Conservation (phyloP, 2,797 vertebrate genomes). For the Erpetoichthys calabaricus region DNA sequence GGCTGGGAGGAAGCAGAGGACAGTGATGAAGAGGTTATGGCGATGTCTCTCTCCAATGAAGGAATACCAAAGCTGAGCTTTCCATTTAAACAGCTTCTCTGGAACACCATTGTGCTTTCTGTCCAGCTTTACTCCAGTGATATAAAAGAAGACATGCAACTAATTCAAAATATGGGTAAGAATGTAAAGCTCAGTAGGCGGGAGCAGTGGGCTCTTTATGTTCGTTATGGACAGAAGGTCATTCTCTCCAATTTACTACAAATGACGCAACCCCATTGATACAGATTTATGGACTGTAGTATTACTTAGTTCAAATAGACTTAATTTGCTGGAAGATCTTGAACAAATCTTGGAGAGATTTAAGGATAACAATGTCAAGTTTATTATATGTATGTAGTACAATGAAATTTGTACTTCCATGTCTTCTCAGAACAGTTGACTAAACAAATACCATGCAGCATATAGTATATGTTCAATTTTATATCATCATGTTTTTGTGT, state of each 20-base stretch:
- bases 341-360: too few species aligned
- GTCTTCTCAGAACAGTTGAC: too few species aligned
- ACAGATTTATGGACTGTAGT: too few species aligned
- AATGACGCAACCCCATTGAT: slow-evolving; percentile 28
- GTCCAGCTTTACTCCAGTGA: slow-evolving; percentile 44
- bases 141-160: slow-evolving; percentile 40
- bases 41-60: slow-evolving; percentile 40
- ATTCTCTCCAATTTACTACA: slow-evolving; percentile 63
- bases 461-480: too few species aligned
- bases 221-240: slow-evolving; percentile 74
- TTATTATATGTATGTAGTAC: too few species aligned
- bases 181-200: slow-evolving; percentile 42
- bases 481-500: too few species aligned
- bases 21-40: slow-evolving; percentile 36
- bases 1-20: slow-evolving; percentile 55
- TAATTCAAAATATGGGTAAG: slow-evolving; percentile 39
- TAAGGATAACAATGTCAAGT: too few species aligned
- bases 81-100: slow-evolving; percentile 59
- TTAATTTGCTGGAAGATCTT: neutral
- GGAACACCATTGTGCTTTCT: slow-evolving; percentile 46
- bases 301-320: neutral
- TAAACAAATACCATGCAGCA: too few species aligned
- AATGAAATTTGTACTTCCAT: too few species aligned
- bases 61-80: slow-evolving; percentile 46
- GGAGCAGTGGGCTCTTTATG: slow-evolving; percentile 67